These are phyloP conservation scores for Bagarius yarrelli DNA, from an alignment of 2,113 vertebrate genomes.

Conservation along the genomic window DNA sequence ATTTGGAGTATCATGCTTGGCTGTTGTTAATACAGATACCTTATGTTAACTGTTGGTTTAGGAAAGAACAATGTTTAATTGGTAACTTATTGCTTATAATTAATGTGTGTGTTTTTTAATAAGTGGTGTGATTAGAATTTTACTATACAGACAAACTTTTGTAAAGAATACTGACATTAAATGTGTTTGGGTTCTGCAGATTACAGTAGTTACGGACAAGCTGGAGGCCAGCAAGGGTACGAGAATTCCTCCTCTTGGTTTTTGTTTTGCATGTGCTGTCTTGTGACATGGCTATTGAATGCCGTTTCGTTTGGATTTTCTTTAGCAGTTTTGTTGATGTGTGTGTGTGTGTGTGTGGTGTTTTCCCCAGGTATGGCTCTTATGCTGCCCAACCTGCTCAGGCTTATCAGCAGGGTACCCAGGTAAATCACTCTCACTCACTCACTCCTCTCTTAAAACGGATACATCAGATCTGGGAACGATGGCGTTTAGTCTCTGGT, in stretches of 20 bases:
- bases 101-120: too few relatives aligned
- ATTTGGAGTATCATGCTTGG: too few relatives aligned
- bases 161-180: background rate
- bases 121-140: too few relatives aligned
- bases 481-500: background rate
- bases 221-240: slow-evolving; percentile 92
- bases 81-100: too few relatives aligned
- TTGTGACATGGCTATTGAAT: background rate
- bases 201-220: slow-evolving; percentile 93
- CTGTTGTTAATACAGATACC: too few relatives aligned
- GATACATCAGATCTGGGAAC: background rate
- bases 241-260: slow-evolving; percentile 29
- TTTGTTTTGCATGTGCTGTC: background rate
- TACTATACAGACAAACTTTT: background rate
- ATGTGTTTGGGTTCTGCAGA: slow-evolving; percentile 66
- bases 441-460: background rate
- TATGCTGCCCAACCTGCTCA: slow-evolving; percentile 92
- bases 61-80: too few relatives aligned
- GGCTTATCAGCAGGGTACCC: slow-evolving; percentile 89
- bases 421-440: slow-evolving; percentile 70
- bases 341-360: background rate
- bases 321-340: background rate
- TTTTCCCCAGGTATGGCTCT: slow-evolving; percentile 83
- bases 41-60: too few relatives aligned
- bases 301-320: background rate